Percentiles rank a stretch among this genome's conserved stretches.
Conservation (phyloP, 1,140 invertebrate species). For the Tetraneura akinire region DNA sequence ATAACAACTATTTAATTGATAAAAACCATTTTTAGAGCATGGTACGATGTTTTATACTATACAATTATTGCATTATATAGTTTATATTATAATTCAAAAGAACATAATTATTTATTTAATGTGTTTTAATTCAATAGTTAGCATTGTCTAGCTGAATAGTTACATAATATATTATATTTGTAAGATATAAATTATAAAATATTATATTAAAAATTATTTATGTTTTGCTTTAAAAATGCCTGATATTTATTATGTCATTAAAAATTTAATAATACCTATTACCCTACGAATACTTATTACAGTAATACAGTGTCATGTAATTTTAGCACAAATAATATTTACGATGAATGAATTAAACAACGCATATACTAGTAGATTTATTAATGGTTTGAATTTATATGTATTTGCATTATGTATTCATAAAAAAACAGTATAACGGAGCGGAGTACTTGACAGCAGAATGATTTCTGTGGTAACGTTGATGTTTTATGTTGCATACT, state of each 20-base stretch:
- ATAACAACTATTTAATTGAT: slow-evolving; percentile 5
- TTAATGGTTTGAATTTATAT: too few relatives aligned
- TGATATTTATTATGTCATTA: background rate
- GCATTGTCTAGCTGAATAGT: background rate
- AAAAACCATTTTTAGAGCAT: slow-evolving; percentile 6
- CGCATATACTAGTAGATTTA: too few relatives aligned
- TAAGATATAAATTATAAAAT: background rate
- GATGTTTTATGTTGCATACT: too few relatives aligned
- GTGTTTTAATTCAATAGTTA: background rate
- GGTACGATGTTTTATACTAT: slow-evolving; percentile 17
- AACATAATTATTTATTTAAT: background rate
- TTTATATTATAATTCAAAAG: background rate
- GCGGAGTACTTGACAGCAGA: too few relatives aligned
- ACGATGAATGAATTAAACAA: too few relatives aligned
- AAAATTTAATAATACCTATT: too few relatives aligned
- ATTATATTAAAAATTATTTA: background rate
- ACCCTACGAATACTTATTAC: too few relatives aligned
- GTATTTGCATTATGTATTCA: too few relatives aligned
- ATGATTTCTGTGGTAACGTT: too few relatives aligned
- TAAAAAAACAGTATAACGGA: too few relatives aligned
- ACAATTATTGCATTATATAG: background rate
- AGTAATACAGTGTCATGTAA: too few relatives aligned
- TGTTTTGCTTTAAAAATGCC: background rate
- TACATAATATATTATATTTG: background rate
- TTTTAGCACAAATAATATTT: too few relatives aligned